phyloP scores from a whole-genome alignment of 2,113 vertebrate species.

The Urocolius indicus region DNA sequence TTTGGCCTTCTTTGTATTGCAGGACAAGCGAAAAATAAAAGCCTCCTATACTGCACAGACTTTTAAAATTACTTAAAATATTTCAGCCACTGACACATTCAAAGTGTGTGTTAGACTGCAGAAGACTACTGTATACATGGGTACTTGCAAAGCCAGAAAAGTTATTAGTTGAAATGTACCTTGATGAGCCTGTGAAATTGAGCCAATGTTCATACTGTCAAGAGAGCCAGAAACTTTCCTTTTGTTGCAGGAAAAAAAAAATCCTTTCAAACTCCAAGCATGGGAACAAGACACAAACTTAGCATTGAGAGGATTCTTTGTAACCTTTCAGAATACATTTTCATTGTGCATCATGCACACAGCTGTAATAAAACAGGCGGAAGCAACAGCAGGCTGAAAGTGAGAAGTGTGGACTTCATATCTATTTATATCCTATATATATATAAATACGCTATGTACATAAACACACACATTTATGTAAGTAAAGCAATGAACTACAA shows the following conservation, averaged over 20 bases:
- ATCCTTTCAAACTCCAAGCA: neutral
- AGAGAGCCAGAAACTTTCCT: neutral
- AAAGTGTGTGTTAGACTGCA: neutral
- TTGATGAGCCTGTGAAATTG: neutral
- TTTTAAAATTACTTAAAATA: neutral
- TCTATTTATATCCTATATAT: too few relatives aligned
- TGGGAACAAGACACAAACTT: neutral
- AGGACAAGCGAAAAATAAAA: neutral
- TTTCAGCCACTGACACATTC: neutral
- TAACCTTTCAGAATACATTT: neutral
- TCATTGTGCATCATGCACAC: neutral
- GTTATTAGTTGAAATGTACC: neutral
- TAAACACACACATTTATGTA: neutral
- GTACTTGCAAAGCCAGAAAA: neutral
- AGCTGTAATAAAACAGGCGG: accelerated
- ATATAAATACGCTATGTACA: neutral
- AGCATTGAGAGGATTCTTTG: neutral
- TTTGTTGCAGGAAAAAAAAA: neutral
- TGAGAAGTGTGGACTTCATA: neutral
- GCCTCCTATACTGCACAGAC: neutral
- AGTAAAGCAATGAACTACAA: neutral
- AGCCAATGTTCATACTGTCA: neutral
- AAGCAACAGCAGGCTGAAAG: neutral
- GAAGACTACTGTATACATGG: neutral
- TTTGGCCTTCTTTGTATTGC: neutral